phyloP scores from a whole-genome alignment of 37 sponge, comb jelly and placozoan species.

The Hexactinellida sp. region DNA sequence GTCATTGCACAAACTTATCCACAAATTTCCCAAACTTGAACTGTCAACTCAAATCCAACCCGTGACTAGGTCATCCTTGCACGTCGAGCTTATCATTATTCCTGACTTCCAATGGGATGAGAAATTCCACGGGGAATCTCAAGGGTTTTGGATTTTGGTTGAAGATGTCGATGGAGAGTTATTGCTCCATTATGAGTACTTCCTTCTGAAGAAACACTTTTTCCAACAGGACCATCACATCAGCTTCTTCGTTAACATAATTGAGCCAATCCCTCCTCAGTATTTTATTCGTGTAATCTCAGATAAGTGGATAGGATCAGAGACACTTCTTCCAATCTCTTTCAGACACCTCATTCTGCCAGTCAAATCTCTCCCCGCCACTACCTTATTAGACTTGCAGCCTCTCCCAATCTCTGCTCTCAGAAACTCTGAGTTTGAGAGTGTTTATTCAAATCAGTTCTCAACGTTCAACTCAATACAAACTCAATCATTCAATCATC shows the following conservation, averaged over 20 bases:
- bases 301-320: conserved; percentile 69
- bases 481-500: conserved; percentile 93
- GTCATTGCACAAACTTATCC: conserved; percentile 87
- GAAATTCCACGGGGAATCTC: conserved; percentile 78
- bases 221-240: conserved; percentile 71
- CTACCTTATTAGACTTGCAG: conserved; percentile 92
- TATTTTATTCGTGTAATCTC: conserved; percentile 85
- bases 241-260: conserved; percentile 91
- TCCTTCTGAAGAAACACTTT: conserved; percentile 78
- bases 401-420: conserved; percentile 92
- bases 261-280: conserved; percentile 99
- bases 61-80: conserved; percentile 86
- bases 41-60: conserved; percentile 93
- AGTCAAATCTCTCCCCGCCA: conserved; percentile 94
- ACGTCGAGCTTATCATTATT: conserved; percentile 90
- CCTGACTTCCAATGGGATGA: conserved; percentile 99
- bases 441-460: conserved; percentile 72
- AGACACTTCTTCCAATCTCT: conserved; percentile 87
- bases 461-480: conserved; percentile 93
- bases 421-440: conserved; percentile 59
- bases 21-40: conserved; percentile 92
- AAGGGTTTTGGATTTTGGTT: conserved; percentile 95
- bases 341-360: conserved; percentile 96
- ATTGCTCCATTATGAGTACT: conserved; percentile 88
- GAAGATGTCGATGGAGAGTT: conserved; percentile 97